Base-by-base conservation (phyloP, 2,797 vertebrate species). In the Cirrhinus mrigala region DNA sequence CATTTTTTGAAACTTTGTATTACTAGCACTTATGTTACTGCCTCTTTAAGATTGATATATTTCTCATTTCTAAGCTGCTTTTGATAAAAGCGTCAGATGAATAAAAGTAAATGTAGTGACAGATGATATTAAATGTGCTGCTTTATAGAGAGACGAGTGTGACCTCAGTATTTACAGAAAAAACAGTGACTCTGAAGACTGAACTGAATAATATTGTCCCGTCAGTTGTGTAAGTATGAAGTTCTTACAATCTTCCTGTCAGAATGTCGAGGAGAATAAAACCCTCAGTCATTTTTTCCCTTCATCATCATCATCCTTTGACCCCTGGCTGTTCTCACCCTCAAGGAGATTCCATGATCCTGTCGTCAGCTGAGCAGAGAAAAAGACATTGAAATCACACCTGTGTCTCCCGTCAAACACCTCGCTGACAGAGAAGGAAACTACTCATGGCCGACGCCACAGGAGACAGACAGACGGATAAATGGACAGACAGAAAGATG, bases 401-500 rank as follows among this genome's bases (percentile, higher is more conserved):
- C 37, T 12, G 66, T 69, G 66, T 69, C 37, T 44, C 68, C 4
- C 22, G 6, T 70, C 68, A 70, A 6, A 70, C 37, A 2, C 20
- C 20, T 44, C 20, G 1, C 37, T 69, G 66, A 69, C 18, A 69
- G 66, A 69, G 66, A 11, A 40, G 33, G 66, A 40, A 69, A 37
- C 20, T 69, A 11, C 12, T 24, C 52, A 20, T 18, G 6, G 52
- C 16, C 6, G 16, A 54, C 18, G 52, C 6, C 54, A 56, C 20
- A 0, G 20, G 8, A 56, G 7, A 56, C 7, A 54, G 16, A 56
- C 20, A 54, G 16, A 50, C 48, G 5, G 6, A 20, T 4, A 54
- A 1, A 6, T 1, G 18, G 50, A 52, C 5, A 52, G 50, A 50
- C 0, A 16, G 15, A 52, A 0, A 18, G 1, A 16, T 0, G 0